phyloP scores from a whole-genome alignment of 2,888 invertebrate genomes.

The Cephus pygmeus region DNA sequence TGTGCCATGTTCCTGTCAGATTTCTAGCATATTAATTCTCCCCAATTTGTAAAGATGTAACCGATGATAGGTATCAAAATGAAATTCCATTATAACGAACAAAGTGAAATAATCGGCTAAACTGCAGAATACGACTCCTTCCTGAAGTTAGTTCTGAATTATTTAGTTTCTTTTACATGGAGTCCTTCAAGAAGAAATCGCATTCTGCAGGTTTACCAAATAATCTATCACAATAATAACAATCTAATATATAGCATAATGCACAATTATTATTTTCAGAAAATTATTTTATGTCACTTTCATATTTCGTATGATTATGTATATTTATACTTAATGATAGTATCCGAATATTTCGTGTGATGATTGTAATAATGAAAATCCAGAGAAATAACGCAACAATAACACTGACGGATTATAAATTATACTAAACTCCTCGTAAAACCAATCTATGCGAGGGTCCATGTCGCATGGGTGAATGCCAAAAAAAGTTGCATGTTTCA shows the following conservation, averaged over 20 bases:
- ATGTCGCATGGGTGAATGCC: background rate
- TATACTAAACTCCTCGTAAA: background rate
- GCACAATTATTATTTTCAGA: too few relatives aligned
- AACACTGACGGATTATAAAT: background rate
- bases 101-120: background rate
- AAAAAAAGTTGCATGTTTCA: background rate
- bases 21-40: constrained; percentile 14
- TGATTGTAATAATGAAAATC: background rate
- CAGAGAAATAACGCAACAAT: background rate
- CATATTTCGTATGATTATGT: too few relatives aligned
- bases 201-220: too few relatives aligned
- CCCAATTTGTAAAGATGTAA: constrained; percentile 6
- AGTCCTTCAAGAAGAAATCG: too few relatives aligned
- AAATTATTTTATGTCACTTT: background rate
- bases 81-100: background rate
- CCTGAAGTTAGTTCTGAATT: too few relatives aligned
- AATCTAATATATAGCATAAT: too few relatives aligned
- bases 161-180: too few relatives aligned
- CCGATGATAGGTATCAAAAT: constrained; percentile 5
- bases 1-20: constrained; percentile 10
- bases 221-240: too few relatives aligned
- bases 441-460: background rate
- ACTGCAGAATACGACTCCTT: too few relatives aligned
- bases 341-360: too few relatives aligned
- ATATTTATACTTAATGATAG: too few relatives aligned